phyloP scores from a whole-genome alignment of 2,113 vertebrate species.

The Oncorhynchus nerka region DNA sequence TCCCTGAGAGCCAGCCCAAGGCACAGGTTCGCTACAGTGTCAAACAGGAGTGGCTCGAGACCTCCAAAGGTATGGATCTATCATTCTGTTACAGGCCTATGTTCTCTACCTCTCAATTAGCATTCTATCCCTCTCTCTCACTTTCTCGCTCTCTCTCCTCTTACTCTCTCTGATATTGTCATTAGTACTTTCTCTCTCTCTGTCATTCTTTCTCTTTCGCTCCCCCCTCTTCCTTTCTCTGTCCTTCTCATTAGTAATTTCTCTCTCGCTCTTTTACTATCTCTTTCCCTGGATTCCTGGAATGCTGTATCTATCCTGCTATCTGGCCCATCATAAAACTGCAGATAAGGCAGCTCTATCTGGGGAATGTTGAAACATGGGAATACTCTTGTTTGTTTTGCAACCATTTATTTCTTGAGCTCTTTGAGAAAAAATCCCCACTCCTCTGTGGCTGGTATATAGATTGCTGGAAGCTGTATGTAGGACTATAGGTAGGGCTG shows the following conservation, averaged over 20 bases:
- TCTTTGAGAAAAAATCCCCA: slow-evolving; percentile 56
- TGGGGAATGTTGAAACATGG: slow-evolving; percentile 65
- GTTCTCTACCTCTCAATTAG: neutral
- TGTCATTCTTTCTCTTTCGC: neutral
- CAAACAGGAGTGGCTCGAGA: slow-evolving; percentile 96
- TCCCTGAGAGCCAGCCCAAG: slow-evolving; percentile 95
- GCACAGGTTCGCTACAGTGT: slow-evolving; percentile 97
- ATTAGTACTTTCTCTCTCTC: neutral
- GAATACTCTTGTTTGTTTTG: slow-evolving; percentile 70
- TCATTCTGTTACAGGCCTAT: neutral
- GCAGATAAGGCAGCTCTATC: slow-evolving; percentile 63
- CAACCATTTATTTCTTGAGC: slow-evolving; percentile 62
- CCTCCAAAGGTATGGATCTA: slow-evolving; percentile 84
- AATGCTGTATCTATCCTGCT: slow-evolving; percentile 56
- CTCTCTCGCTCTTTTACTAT: neutral
- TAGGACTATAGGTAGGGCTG: slow-evolving; percentile 14
- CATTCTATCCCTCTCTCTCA: slow-evolving; percentile 17
- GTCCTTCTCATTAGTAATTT: neutral
- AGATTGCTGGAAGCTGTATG: slow-evolving; percentile 67
- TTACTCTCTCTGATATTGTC: neutral
- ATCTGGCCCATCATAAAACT: slow-evolving; percentile 52
- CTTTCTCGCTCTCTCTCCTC: slow-evolving; percentile 29
- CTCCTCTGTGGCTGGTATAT: slow-evolving; percentile 64
- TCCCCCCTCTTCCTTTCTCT: neutral
- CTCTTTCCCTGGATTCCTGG: slow-evolving; percentile 50